phyloP scores from a whole-genome alignment of 2,797 vertebrate genomes.

The Darevskia mixta region DNA sequence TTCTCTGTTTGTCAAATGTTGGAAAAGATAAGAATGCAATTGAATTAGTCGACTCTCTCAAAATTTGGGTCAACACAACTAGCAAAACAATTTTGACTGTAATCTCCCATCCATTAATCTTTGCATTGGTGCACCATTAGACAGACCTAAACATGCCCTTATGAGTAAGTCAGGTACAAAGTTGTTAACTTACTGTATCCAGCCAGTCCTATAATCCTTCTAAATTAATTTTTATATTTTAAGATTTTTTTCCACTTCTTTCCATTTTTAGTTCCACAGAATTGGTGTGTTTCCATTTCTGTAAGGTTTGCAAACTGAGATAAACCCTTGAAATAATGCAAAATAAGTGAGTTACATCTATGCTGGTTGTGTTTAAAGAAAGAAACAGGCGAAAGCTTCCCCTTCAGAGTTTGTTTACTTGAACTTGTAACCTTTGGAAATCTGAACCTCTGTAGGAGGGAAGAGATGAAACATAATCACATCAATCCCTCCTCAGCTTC shows the following conservation, averaged over 20 bases:
- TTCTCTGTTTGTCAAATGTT: not conserved
- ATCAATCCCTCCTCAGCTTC: rapidly evolving
- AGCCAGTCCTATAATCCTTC: not conserved
- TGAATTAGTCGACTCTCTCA: conserved; percentile 7
- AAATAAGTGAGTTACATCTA: not conserved
- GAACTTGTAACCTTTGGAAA: not conserved
- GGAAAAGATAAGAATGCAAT: not conserved
- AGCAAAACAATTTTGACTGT: not conserved
- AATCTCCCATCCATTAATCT: conserved; percentile 7
- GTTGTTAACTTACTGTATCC: not conserved
- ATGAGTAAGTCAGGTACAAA: not conserved
- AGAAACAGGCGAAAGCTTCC: not conserved
- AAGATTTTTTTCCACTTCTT: no score
- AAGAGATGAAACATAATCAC: not conserved
- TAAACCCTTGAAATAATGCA: not conserved
- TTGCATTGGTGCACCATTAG: not conserved
- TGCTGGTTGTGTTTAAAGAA: not conserved
- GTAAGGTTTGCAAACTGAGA: not conserved
- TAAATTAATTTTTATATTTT: no score
- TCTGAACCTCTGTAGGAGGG: not conserved
- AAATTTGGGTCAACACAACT: conserved; percentile 4
- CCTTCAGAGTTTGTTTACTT: conserved; percentile 39
- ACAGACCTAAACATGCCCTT: not conserved
- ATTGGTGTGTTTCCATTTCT: not conserved
- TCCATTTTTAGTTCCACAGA: no score